Percentiles rank a stretch among this genome's conserved stretches.
Evolutionary conservation across 2,113 vertebrate species (phyloP).

Genomic region (Percina caprodes): DNA sequence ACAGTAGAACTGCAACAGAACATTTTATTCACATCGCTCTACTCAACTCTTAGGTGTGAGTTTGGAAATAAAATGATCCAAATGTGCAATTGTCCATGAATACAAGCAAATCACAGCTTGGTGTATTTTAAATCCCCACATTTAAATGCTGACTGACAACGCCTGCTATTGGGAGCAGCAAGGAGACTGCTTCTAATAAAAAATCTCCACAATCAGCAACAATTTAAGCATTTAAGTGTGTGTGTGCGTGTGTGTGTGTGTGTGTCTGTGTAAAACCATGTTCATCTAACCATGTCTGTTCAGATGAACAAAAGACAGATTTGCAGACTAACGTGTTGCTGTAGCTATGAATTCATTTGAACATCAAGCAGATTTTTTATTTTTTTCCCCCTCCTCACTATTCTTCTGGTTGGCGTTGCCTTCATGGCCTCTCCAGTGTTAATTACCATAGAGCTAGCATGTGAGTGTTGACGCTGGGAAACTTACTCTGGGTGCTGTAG

Average conservation of each 20-base stretch:
- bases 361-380: conserved; percentile 26
- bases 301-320: conserved; percentile 19
- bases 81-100: conserved; percentile 7
- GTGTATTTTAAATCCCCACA: background rate
- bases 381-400: background rate
- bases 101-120: background rate
- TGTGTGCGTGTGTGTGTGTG: background rate
- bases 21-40: background rate
- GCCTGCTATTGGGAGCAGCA: background rate
- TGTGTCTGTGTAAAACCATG: conserved; percentile 4
- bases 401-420: conserved; percentile 25
- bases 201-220: conserved; percentile 1
- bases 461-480: conserved; percentile 48
- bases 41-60: conserved; percentile 1
- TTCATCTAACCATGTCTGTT: conserved; percentile 18
- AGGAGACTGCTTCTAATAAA: background rate
- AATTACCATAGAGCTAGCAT: conserved; percentile 37
- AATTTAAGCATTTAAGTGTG: no score
- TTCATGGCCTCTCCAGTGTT: conserved; percentile 33
- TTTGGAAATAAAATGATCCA: background rate
- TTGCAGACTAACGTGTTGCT: conserved; percentile 2
- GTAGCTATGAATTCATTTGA: conserved; percentile 25
- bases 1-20: background rate
- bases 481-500: conserved; percentile 96
- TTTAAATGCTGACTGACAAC: conserved; percentile 3